Base-by-base conservation (phyloP, 2,888 invertebrate genomes). In the Helleia helle region DNA sequence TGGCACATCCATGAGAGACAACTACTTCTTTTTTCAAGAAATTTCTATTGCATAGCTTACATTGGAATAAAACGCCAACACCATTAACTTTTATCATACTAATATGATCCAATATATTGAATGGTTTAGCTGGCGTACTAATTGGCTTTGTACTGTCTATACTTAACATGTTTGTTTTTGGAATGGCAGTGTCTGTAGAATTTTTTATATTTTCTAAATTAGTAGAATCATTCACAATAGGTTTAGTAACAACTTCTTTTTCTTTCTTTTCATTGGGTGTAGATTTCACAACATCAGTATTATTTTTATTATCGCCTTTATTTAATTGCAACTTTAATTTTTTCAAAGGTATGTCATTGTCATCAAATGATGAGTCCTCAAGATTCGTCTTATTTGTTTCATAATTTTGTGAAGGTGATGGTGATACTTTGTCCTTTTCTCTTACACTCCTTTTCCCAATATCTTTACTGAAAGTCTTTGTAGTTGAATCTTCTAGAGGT, bases 11-110 rank as follows among this genome's bases (percentile, higher is more conserved):
- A 45, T 86, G 86, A 43, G 64, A 59, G 53, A 68, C 50, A 1
- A 84, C 73, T 2, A 76, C 71, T 38, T 80, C 73, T 52, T 74
- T 74, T 44, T 72, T 79, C 3, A 84, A 54, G 47, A 86, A 83
- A 46, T 85, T 81, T 49, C 80, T 70, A 45, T 77, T 79, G 46
- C 86, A 86, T 12, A 83, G 51, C 51, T 73, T 75, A 56, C 86
- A 86, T 48, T 83, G 80, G 53, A 71, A 85, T 11, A 86, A 52
- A n/a, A 69, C 57, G 36, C 86, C 86, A 1, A 84, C 80, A 28
- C 74, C 76, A 55, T 74, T 77, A 0, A 84, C 84, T 62, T 80
- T 85, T 5, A 85, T 77, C 52, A 62, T 77, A 45, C 71, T 71
- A 1, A 84, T 63, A 51, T 83, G 66, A 41, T 84, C 74, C 80